Conservation (phyloP, 2,113 vertebrate species). For the Labeo rohita region DNA sequence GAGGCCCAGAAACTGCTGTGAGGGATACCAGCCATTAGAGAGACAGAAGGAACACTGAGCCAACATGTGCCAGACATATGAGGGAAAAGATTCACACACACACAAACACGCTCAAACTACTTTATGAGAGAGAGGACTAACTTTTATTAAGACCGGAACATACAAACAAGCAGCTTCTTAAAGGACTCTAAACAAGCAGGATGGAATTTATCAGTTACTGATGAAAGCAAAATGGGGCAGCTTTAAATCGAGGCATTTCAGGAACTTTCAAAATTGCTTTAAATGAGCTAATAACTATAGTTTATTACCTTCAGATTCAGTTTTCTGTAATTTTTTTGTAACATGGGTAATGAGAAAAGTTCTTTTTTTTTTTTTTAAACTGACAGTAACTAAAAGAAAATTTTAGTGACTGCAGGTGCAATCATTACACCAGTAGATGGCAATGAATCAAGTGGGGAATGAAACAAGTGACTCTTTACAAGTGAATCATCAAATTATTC, state of each 20-base stretch:
- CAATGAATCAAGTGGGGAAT: no score
- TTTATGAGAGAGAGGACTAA: slow-evolving; percentile 6
- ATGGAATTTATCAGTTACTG: not conserved
- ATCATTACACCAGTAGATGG: not conserved
- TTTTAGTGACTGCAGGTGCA: not conserved
- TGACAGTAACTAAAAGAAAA: not conserved
- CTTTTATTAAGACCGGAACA: slow-evolving; percentile 21
- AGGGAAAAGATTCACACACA: not conserved
- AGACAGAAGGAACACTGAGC: slow-evolving; percentile 65
- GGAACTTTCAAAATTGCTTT: not conserved
- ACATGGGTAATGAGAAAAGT: not conserved
- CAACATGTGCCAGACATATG: slow-evolving; percentile 78
- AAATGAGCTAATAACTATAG: not conserved
- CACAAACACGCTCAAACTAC: not conserved
- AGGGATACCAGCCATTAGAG: slow-evolving; percentile 71
- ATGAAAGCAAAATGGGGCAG: not conserved
- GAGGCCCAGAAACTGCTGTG: slow-evolving; percentile 67
- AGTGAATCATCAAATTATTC: not conserved
- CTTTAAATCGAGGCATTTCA: not conserved
- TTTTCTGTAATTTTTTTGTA: not conserved
- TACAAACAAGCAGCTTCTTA: slow-evolving; percentile 7
- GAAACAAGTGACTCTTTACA: not conserved
- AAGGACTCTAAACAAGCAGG: not conserved
- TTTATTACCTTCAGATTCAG: not conserved
- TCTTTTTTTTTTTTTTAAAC: not conserved